Evolutionary conservation across 2,888 invertebrate species (phyloP).

Genomic region (Autographa pulchrina): DNA sequence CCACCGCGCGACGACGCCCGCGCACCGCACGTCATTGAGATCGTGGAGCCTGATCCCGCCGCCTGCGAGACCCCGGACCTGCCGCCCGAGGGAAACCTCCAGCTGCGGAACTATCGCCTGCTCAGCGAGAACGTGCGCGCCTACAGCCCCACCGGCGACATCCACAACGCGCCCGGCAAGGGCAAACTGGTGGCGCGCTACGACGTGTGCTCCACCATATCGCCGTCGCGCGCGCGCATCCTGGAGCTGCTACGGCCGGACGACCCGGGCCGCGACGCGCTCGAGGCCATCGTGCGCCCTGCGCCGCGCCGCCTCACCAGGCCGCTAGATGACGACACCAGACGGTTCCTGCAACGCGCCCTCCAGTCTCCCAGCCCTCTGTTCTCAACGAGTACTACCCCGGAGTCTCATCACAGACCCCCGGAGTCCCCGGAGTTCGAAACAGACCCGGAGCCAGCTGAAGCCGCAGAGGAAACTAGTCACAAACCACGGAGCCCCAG

Average conservation of each 20-base stretch:
- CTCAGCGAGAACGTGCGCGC: conserved; percentile 79
- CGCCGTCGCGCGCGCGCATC: conserved; percentile 80
- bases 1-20: conserved; percentile 70
- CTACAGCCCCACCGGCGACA: conserved; percentile 81
- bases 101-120: conserved; percentile 78
- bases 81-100: conserved; percentile 81
- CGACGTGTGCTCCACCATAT: conserved; percentile 75
- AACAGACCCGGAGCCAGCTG: conserved; percentile 20
- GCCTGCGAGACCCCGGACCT: conserved; percentile 71
- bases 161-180: conserved; percentile 77
- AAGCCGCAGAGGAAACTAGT: conserved; percentile 43
- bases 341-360: conserved; percentile 80
- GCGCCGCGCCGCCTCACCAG: conserved; percentile 77
- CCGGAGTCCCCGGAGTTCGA: conserved; percentile 27
- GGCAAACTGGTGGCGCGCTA: conserved; percentile 80
- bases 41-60: conserved; percentile 75
- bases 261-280: conserved; percentile 80
- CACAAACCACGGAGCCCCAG: conserved; percentile 52
- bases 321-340: conserved; percentile 82
- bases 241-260: conserved; percentile 81
- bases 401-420: conserved; percentile 62
- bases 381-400: conserved; percentile 64
- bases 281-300: conserved; percentile 84
- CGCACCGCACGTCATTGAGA: conserved; percentile 71
- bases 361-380: conserved; percentile 78